These are phyloP conservation scores for Planococcus citri DNA, from an alignment of 1,140 invertebrate genomes.

Conservation along the genomic window DNA sequence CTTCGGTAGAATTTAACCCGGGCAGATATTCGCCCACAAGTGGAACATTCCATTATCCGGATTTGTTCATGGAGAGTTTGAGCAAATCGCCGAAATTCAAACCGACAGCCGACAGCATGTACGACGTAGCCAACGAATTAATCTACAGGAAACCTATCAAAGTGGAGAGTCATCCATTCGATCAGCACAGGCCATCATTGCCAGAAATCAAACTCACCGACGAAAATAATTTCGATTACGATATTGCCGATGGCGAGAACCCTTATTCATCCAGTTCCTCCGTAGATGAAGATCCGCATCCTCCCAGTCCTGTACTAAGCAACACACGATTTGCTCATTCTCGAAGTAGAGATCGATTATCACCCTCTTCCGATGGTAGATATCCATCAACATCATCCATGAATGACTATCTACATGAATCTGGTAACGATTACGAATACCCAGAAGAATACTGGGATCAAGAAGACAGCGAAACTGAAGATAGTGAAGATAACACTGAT, in stretches of 20 bases:
- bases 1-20: neutral
- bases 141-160: neutral
- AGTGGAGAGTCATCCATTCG: neutral
- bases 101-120: neutral
- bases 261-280: neutral
- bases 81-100: constrained; percentile 13
- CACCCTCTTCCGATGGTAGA: too few species aligned
- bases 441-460: neutral
- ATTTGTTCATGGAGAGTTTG: constrained; percentile 14
- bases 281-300: neutral
- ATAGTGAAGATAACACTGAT: neutral
- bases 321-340: too few species aligned
- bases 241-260: neutral
- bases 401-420: neutral
- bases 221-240: neutral
- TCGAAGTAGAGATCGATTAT: too few species aligned
- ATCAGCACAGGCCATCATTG: neutral
- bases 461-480: neutral
- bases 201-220: neutral
- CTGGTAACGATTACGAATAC: constrained; percentile 10
- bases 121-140: neutral
- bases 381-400: too few species aligned
- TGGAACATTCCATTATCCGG: constrained; percentile 16
- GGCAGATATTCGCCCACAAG: neutral
- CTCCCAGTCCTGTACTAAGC: too few species aligned